phyloP scores from a whole-genome alignment of 2,888 invertebrate genomes.

The Ormyrus labotus region DNA sequence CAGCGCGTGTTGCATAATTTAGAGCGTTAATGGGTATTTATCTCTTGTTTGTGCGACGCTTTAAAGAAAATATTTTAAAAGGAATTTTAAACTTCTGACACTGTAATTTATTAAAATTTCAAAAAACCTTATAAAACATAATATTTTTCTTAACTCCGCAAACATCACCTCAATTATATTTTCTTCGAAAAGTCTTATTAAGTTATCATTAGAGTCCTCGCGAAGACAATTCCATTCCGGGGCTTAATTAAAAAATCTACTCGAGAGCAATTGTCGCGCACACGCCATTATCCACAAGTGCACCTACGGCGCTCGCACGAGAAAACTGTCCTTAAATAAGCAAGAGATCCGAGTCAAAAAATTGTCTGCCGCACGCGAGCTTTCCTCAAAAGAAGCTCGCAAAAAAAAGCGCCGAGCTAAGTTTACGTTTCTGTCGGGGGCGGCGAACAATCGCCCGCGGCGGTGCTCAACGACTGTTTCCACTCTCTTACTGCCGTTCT shows the following conservation, averaged over 20 bases:
- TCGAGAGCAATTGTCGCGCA: no score
- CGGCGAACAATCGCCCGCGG: slow-evolving; percentile 23
- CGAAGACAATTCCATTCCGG: no score
- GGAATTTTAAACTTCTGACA: no score
- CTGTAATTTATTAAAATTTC: neutral
- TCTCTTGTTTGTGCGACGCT: no score
- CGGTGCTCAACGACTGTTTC: neutral
- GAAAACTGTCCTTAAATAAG: neutral
- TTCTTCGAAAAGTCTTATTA: no score
- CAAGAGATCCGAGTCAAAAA: neutral
- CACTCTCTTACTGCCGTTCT: slow-evolving; percentile 3
- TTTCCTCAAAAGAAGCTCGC: slow-evolving; percentile 8
- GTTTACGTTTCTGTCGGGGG: slow-evolving; percentile 28
- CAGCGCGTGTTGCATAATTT: no score
- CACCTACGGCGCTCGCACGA: no score
- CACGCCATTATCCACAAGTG: no score
- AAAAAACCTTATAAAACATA: neutral
- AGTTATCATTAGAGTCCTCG: no score
- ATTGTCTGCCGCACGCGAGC: neutral
- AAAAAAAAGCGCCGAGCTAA: neutral
- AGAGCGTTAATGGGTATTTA: no score
- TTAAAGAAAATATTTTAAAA: no score
- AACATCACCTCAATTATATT: neutral
- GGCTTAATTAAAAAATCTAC: no score
- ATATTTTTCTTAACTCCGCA: neutral